phyloP scores from a whole-genome alignment of 2,797 vertebrate genomes.

The Coluber constrictor region DNA sequence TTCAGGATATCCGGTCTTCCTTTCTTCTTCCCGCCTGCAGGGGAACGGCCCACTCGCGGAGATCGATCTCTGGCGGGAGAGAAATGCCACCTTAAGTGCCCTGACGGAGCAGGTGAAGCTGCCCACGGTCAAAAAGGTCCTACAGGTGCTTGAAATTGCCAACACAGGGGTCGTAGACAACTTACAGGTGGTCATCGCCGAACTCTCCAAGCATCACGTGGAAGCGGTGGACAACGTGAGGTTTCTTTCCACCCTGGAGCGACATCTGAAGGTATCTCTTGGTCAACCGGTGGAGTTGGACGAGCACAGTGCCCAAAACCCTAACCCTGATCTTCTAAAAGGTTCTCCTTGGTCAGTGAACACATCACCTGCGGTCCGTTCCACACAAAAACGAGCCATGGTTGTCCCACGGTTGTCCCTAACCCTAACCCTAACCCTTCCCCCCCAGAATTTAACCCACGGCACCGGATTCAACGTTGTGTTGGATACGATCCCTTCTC shows the following conservation, averaged over 20 bases:
- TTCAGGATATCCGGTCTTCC: not conserved
- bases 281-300: rapidly evolving
- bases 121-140: constrained; percentile 77
- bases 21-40: constrained; percentile 56
- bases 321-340: too few species aligned
- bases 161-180: constrained; percentile 69
- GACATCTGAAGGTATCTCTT: constrained; percentile 81
- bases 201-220: constrained; percentile 75
- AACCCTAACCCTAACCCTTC: too few species aligned
- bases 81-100: constrained; percentile 73
- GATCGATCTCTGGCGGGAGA: constrained; percentile 85
- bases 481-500: constrained; percentile 77
- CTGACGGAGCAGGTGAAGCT: constrained; percentile 82
- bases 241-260: constrained; percentile 84
- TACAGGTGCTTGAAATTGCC: constrained; percentile 75
- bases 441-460: constrained; percentile 78
- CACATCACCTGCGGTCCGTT: not conserved
- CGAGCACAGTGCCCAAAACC: rapidly evolving
- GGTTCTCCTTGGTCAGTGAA: not conserved
- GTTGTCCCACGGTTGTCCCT: too few species aligned
- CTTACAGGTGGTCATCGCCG: constrained; percentile 71
- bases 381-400: not conserved
- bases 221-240: constrained; percentile 83
- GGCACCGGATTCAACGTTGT: constrained; percentile 75
- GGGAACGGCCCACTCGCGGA: constrained; percentile 83